phyloP scores from a whole-genome alignment of 2,888 invertebrate species.

The Ceramica pisi region DNA sequence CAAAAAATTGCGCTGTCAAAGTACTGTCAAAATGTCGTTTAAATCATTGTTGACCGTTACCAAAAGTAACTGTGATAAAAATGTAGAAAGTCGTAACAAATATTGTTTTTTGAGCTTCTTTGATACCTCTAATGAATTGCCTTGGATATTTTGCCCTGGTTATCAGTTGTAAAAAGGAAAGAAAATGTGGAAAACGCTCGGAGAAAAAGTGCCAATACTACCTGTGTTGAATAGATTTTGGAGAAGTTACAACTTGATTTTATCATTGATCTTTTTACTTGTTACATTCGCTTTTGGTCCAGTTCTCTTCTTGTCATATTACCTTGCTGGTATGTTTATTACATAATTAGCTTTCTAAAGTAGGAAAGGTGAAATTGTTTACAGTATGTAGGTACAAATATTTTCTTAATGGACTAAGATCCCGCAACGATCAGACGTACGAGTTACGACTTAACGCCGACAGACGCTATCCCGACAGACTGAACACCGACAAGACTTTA shows the following conservation, averaged over 20 bases:
- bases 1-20: not conserved
- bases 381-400: too few relatives aligned
- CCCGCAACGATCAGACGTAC: too few relatives aligned
- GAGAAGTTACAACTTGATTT: conserved; percentile 8
- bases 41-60: not conserved
- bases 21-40: not conserved
- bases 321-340: conserved; percentile 18
- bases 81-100: conserved; percentile 1
- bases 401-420: too few relatives aligned
- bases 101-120: too few relatives aligned
- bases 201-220: not conserved
- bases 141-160: not conserved
- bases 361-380: too few relatives aligned
- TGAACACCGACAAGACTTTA: too few relatives aligned
- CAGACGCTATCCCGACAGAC: too few relatives aligned
- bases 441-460: too few relatives aligned
- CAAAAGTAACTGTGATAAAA: not conserved
- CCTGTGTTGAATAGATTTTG: not conserved
- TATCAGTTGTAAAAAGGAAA: not conserved
- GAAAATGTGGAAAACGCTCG: conserved; percentile 13
- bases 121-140: not conserved
- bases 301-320: not conserved
- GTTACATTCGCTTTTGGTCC: conserved; percentile 17
- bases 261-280: not conserved
- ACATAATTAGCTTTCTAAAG: too few relatives aligned